A percentile compares a stretch with the other conserved stretches of the same genome.
These are phyloP conservation scores for Drosophila pandora DNA, from an alignment of 1,140 invertebrate genomes.

Conservation along the genomic window DNA sequence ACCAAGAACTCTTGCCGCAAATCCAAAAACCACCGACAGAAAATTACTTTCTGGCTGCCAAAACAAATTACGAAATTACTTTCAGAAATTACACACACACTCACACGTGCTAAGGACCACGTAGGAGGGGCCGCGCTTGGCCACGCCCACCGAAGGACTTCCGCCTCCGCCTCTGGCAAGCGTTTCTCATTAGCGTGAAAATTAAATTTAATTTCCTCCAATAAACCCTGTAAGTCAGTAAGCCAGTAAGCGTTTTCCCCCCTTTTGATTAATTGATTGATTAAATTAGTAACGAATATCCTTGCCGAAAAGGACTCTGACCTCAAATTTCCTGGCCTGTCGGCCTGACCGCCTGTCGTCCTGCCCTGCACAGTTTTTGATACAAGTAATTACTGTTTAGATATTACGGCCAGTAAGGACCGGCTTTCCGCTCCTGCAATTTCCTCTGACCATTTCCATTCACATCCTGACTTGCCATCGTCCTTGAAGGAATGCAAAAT, in stretches of 20 bases:
- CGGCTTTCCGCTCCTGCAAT: conserved; percentile 33
- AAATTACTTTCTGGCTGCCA: conserved; percentile 49
- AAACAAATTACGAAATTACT: conserved; percentile 37
- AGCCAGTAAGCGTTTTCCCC: neutral
- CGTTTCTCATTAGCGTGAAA: conserved; percentile 45
- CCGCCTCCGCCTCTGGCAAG: neutral
- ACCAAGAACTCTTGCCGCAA: conserved; percentile 36
- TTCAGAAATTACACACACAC: conserved; percentile 18
- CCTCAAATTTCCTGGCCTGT: conserved; percentile 17
- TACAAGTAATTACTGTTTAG: conserved; percentile 60
- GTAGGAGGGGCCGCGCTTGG: conserved; percentile 7
- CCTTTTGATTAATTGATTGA: conserved; percentile 64
- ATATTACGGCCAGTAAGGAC: conserved; percentile 9
- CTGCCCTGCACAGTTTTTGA: neutral
- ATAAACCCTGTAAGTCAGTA: conserved; percentile 27
- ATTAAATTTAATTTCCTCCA: conserved; percentile 49
- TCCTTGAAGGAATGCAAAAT: conserved; percentile 43
- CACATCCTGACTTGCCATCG: conserved; percentile 1
- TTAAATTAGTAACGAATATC: conserved; percentile 57
- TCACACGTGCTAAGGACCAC: conserved; percentile 2
- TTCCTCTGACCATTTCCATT: conserved; percentile 4
- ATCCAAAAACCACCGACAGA: conserved; percentile 15
- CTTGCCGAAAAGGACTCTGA: conserved; percentile 7
- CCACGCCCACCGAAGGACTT: neutral
- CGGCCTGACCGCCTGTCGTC: neutral